Evolutionary conservation across 2,113 vertebrate species (phyloP).

Genomic region (Capricornis sumatraensis): DNA sequence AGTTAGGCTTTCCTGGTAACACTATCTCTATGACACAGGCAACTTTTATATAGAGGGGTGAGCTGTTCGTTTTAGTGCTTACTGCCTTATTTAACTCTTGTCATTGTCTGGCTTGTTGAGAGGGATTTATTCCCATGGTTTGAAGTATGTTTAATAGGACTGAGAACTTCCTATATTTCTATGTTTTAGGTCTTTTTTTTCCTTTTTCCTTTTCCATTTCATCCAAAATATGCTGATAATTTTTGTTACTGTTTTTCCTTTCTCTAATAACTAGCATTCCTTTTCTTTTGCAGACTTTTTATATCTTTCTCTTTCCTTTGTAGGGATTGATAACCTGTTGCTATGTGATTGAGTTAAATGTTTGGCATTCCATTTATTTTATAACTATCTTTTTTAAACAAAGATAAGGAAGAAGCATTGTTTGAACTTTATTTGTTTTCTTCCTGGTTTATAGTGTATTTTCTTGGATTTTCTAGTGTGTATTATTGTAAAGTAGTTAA

Average conservation of each 20-base stretch:
- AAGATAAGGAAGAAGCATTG: background rate
- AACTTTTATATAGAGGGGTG: background rate
- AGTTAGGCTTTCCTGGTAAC: background rate
- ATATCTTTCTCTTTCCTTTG: background rate
- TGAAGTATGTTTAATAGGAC: background rate
- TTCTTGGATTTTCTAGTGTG: background rate
- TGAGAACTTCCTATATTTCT: background rate
- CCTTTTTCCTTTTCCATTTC: background rate
- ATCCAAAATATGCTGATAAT: background rate
- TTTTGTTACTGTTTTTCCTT: background rate
- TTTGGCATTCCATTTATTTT: background rate
- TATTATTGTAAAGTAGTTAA: background rate
- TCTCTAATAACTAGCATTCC: background rate
- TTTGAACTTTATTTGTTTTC: background rate
- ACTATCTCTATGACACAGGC: too few relatives aligned
- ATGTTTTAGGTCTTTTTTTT: background rate
- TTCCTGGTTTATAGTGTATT: background rate
- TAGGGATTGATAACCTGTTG: background rate
- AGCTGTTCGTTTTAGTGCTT: background rate
- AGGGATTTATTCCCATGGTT: background rate
- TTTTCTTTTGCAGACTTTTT: background rate
- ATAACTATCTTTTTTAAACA: background rate
- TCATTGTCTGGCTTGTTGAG: background rate
- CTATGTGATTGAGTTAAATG: background rate
- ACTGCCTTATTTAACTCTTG: background rate